Percentiles rank a stretch among this genome's conserved stretches.
Conservation (phyloP, 2,797 vertebrate genomes). For the Arnoldichthys spilopterus region DNA sequence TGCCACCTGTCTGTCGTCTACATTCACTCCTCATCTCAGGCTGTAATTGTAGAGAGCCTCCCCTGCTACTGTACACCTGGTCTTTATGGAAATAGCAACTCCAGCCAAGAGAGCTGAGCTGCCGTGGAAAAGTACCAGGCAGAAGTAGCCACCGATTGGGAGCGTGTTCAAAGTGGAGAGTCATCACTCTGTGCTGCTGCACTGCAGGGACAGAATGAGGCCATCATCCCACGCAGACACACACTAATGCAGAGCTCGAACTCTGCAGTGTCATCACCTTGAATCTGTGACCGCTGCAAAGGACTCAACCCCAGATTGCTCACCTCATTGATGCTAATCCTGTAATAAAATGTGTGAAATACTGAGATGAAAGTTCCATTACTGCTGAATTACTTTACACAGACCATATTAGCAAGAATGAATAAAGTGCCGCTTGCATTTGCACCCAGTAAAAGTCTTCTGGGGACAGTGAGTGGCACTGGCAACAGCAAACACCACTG, state of each 20-base stretch:
- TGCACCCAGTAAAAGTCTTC: background rate
- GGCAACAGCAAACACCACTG: background rate
- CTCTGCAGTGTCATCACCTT: constrained; percentile 17
- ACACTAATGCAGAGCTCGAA: background rate
- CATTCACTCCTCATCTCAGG: background rate
- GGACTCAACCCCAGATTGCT: background rate
- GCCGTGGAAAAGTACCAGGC: constrained; percentile 45
- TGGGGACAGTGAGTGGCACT: background rate
- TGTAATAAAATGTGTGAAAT: background rate
- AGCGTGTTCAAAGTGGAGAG: constrained; percentile 18
- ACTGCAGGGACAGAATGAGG: constrained; percentile 36
- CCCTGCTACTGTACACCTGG: constrained; percentile 40
- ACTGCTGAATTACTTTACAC: background rate
- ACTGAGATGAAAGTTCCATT: background rate
- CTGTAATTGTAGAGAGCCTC: background rate
- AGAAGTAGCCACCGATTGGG: constrained; percentile 15
- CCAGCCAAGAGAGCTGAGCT: background rate
- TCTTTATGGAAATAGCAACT: constrained; percentile 6
- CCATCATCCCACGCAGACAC: constrained; percentile 1
- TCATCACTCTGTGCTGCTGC: constrained; percentile 40
- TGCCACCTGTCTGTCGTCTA: constrained; percentile 41
- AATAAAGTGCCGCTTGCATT: background rate
- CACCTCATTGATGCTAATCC: background rate
- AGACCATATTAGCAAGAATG: background rate
- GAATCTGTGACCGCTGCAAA: background rate